Evolutionary conservation across 2,797 vertebrate genomes (phyloP), one percentile per base, ranked within the genome.

Genomic region (Chelon labrosus): DNA sequence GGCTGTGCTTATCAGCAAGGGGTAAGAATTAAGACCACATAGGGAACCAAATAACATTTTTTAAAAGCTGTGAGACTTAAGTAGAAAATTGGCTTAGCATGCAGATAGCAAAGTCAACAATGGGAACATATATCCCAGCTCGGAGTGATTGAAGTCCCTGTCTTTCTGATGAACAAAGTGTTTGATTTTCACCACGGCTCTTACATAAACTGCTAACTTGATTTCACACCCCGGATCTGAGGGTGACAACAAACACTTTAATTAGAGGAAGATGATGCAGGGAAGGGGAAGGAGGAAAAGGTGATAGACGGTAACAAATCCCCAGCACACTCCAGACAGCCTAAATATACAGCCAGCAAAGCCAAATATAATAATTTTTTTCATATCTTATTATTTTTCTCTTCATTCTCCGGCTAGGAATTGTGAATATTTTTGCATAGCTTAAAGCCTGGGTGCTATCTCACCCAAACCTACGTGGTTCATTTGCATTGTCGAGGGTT

Each of bases 41-140:
- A 94, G 87, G 90, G 92, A 95, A 94, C 88, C 85, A 94, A 95
- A 89, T 93, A 92, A 93, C 91, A 95, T 91, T 95, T 95, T 81
- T 95, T 93, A 93, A 96, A 93, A 91, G 94, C 92, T 82, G 90
- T 88, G 81, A 93, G 93, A 90, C 92, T 86, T 96, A 96, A 97
- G 96, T 95, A 96, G 95, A 97, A 97, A 97, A 97, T 96, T 96
- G 96, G 96, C 96, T 97, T 97, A 97, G 92, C 90, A 91, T 94
- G 92, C 88, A 95, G 93, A 95, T 95, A 88, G 93, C 92, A 85
- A 85, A 88, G 85, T 91, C 93, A 95, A 96, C 91, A 96, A 96
- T 95, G 90, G 93, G 92, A 95, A 95, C 93, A 94, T 87, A 92
- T 90, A 93, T 94, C 93, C 89, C 92, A 88, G 91, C 93, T 94